Evolutionary conservation across 2,797 vertebrate species (phyloP).

Genomic region (Chloroceryle inda): DNA sequence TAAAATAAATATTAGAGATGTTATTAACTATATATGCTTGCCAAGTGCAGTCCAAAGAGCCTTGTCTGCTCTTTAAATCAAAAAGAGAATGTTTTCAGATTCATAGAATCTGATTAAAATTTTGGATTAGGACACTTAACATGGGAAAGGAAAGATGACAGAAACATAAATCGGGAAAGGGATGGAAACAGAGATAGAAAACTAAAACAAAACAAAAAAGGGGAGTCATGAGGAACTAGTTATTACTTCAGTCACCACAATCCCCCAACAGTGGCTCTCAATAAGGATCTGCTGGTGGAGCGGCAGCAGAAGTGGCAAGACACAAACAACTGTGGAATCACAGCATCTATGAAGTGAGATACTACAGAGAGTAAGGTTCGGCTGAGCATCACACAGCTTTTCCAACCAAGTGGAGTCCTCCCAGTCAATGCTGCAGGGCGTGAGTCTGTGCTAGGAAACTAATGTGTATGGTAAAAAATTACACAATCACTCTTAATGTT

Average conservation of each 20-base stretch:
- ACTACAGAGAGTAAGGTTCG: not conserved
- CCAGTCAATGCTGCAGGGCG: not conserved
- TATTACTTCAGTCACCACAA: not conserved
- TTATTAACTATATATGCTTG: not conserved
- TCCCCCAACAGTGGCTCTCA: not conserved
- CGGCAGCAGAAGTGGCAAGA: not conserved
- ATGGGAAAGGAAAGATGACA: not conserved
- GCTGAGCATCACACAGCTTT: not conserved
- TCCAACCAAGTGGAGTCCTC: not conserved
- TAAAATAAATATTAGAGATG: conserved; percentile 42
- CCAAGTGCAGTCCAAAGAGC: conserved; percentile 17
- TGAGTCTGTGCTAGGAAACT: not conserved
- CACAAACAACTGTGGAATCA: not conserved
- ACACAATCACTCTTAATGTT: not conserved
- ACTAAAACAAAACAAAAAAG: not conserved
- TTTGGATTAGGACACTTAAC: not conserved
- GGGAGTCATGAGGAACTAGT: not conserved
- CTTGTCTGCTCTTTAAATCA: not conserved
- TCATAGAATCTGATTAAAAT: conserved; percentile 17
- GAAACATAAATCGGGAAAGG: not conserved
- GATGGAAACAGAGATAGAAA: not conserved
- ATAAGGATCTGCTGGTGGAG: not conserved
- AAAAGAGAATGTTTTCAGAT: not conserved
- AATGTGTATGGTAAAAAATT: not conserved
- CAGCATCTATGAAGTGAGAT: not conserved